Evolutionary conservation across 2,888 invertebrate species (phyloP), one percentile per base, ranked within the genome.

Genomic region (Pristionchus fissidentatus): DNA sequence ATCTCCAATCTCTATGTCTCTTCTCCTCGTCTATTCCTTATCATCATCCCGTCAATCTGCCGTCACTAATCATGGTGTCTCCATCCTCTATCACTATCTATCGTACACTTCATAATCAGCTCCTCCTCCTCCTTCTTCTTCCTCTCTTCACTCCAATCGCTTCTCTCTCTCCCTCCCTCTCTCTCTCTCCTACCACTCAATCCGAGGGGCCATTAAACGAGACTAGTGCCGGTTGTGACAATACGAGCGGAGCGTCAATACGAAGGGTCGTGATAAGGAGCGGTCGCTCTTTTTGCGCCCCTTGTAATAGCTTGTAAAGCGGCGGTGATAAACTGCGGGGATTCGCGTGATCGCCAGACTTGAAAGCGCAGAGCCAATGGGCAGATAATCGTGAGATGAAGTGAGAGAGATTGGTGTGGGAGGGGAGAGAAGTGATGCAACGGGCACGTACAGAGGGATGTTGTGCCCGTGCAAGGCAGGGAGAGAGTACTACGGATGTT

Each of bases 231-330:
- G 49, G 49, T 49, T 49, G 46, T 75, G 75, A 41, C 79, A 57
- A 43, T 41, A 43, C n/a, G 78, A 3, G 26, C 38, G 13, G 52
- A 55, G 57, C 38, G 43, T 38, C 41, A 38, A 43, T 38, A 79
- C 41, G 19, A n/a, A 78, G 35, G 35, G 29, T 13, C 5, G 78
- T 52, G 79, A 79, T 57, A 79, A 79, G 77, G 43, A 29, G 13
- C 73, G 26, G 41, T 38, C 70, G 70, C 70, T 70, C 70, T 70
- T 70, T 70, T 70, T 70, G 70, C 41, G 70, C n/a, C 35, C 41
- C 70, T 15, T 19, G 41, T 41, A 41, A 41, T 41, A 41, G 70
- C 41, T 78, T 79, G 55, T 79, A 38, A 55, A 29, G 79, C 26
- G 38, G 38, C 10, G n/a, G 70, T 41, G 70, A 70, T 70, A 70